A percentile compares a stretch with the other conserved stretches of the same genome.
phyloP scores from a whole-genome alignment of 2,888 invertebrate species.

The Ophraella communa region DNA sequence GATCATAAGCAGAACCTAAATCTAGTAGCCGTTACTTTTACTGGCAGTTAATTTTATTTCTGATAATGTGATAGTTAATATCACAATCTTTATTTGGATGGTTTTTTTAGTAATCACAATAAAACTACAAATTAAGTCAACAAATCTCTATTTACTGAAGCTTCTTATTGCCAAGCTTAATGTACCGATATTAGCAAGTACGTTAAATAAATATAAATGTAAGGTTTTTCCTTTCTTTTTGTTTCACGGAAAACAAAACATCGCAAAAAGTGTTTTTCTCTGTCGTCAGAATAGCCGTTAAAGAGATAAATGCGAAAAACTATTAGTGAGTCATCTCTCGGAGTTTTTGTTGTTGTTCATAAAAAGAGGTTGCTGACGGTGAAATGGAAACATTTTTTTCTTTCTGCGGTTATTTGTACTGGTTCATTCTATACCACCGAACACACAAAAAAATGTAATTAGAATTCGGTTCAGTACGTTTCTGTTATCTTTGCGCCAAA shows the following conservation, averaged over 20 bases:
- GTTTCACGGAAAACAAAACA: conserved; percentile 18
- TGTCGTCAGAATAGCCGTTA: conserved; percentile 20
- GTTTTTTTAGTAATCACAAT: no score
- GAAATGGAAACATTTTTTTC: conserved; percentile 14
- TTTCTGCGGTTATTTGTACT: conserved; percentile 16
- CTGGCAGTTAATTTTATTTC: no score
- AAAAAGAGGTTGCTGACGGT: conserved; percentile 22
- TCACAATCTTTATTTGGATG: no score
- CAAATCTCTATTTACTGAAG: neutral
- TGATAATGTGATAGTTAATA: no score
- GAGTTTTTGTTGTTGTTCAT: conserved; percentile 11
- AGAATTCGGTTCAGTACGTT: conserved; percentile 11
- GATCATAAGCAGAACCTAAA: no score
- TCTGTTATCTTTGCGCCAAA: neutral
- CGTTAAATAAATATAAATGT: conserved; percentile 13
- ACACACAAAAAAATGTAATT: conserved; percentile 14
- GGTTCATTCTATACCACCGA: neutral
- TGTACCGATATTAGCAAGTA: no score
- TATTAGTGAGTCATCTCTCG: conserved; percentile 25
- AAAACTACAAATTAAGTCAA: no score
- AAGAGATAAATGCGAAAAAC: conserved; percentile 27
- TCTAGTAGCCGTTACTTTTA: no score
- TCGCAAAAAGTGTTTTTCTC: conserved; percentile 11
- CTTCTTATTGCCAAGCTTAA: no score
- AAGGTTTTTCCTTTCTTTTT: conserved; percentile 16